phyloP scores from a whole-genome alignment of 2,888 invertebrate species.

The Agonum fuliginosum region DNA sequence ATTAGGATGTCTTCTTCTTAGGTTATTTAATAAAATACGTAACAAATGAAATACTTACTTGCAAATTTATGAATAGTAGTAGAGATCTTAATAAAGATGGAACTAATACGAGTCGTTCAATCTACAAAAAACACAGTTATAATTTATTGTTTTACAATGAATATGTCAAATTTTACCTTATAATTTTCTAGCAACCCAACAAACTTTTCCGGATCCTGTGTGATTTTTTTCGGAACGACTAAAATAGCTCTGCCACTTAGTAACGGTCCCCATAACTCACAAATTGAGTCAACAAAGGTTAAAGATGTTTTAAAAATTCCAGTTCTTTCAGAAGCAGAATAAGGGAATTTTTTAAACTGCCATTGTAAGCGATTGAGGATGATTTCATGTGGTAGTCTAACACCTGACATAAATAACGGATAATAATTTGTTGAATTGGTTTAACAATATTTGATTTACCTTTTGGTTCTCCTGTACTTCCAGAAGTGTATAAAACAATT shows the following conservation, averaged over 20 bases:
- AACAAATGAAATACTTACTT: conserved; percentile 68
- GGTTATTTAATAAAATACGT: background rate
- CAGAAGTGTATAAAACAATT: conserved; percentile 89
- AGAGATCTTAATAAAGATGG: conserved; percentile 88
- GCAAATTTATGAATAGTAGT: conserved; percentile 83
- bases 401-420: too few species aligned
- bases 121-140: conserved; percentile 70
- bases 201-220: conserved; percentile 86
- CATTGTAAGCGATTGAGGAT: conserved; percentile 89
- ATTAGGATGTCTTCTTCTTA: too few species aligned
- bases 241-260: conserved; percentile 83
- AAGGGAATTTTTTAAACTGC: conserved; percentile 91
- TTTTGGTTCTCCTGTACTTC: conserved; percentile 93
- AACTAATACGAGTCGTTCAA: conserved; percentile 87
- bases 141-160: too few species aligned
- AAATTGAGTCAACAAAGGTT: conserved; percentile 92
- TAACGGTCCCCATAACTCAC: conserved; percentile 91
- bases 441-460: conserved; percentile 73
- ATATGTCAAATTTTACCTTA: conserved; percentile 76
- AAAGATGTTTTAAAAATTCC: conserved; percentile 93
- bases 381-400: conserved; percentile 84
- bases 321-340: conserved; percentile 78
- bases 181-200: conserved; percentile 81
- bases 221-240: conserved; percentile 83
- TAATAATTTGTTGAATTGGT: conserved; percentile 21